Conservation (phyloP, 2,888 invertebrate genomes). For the Lasioglossum vierecki region DNA sequence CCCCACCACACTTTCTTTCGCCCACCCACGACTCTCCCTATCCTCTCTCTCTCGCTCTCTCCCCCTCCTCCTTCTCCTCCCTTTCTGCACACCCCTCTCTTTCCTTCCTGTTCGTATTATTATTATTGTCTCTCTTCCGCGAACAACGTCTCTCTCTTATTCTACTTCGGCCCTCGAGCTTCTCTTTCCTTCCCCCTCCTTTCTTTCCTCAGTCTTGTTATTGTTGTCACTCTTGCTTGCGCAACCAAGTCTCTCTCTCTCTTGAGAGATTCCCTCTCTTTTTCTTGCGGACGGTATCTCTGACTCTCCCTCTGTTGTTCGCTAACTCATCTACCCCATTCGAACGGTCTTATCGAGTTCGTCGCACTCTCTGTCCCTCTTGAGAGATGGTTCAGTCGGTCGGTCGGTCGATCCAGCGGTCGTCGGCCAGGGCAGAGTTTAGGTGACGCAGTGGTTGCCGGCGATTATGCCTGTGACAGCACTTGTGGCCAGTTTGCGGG, state of each 20-base stretch:
- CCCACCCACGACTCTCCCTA: constrained; percentile 66
- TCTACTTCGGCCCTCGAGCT: neutral
- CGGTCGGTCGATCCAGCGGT: constrained; percentile 41
- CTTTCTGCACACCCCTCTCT: constrained; percentile 7
- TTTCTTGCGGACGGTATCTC: neutral
- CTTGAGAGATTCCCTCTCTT: neutral
- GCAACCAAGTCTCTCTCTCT: neutral
- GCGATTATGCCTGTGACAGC: neutral
- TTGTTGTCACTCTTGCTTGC: neutral
- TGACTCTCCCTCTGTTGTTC: neutral
- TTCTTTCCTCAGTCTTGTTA: neutral
- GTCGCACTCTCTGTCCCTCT: constrained; percentile 38
- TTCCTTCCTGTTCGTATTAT: constrained; percentile 37
- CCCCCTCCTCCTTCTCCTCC: constrained; percentile 3
- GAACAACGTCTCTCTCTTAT: neutral
- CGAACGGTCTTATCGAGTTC: constrained; percentile 47
- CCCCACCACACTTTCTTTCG: constrained; percentile 71
- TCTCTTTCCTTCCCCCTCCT: neutral
- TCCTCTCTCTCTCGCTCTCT: constrained; percentile 16
- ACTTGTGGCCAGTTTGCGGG: neutral
- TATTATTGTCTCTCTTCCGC: constrained; percentile 30
- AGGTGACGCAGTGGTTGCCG: neutral
- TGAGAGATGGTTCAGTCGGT: constrained; percentile 25
- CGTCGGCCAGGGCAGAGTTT: neutral
- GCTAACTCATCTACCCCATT: constrained; percentile 36